These are phyloP conservation scores for Brevimyrus niger DNA, from an alignment of 2,113 vertebrate genomes.

Conservation along the genomic window DNA sequence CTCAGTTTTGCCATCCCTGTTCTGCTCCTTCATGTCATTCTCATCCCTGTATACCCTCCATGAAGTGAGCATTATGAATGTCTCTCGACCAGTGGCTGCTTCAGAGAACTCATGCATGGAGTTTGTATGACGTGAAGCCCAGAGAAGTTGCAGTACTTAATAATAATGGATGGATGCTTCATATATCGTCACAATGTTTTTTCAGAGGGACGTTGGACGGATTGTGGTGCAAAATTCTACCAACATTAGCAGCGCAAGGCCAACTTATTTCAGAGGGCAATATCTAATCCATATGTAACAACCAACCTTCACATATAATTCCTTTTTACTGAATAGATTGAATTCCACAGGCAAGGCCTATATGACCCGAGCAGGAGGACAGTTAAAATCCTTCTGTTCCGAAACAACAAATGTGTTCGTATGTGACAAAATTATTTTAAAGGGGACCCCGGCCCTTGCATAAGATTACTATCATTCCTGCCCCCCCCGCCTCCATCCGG, in stretches of 20 bases:
- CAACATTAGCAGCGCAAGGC: neutral
- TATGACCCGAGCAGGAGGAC: neutral
- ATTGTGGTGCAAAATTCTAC: neutral
- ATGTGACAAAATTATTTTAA: neutral
- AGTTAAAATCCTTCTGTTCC: neutral
- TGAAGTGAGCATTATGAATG: neutral
- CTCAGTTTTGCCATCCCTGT: neutral
- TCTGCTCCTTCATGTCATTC: neutral
- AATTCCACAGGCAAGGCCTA: neutral
- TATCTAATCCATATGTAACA: neutral
- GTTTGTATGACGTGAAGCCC: neutral
- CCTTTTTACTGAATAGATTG: neutral
- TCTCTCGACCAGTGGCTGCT: neutral
- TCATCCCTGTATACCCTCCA: neutral
- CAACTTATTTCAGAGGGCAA: neutral
- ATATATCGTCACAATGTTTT: neutral
- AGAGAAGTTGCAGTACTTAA: neutral
- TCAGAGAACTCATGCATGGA: neutral
- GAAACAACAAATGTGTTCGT: neutral
- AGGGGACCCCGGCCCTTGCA: neutral
- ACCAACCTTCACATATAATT: neutral
- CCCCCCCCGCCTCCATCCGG: neutral
- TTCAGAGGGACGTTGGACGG: neutral
- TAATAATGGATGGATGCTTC: neutral
- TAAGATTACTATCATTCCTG: neutral